Conservation (phyloP, 2,888 invertebrate species). For the Epirrita christyi region DNA sequence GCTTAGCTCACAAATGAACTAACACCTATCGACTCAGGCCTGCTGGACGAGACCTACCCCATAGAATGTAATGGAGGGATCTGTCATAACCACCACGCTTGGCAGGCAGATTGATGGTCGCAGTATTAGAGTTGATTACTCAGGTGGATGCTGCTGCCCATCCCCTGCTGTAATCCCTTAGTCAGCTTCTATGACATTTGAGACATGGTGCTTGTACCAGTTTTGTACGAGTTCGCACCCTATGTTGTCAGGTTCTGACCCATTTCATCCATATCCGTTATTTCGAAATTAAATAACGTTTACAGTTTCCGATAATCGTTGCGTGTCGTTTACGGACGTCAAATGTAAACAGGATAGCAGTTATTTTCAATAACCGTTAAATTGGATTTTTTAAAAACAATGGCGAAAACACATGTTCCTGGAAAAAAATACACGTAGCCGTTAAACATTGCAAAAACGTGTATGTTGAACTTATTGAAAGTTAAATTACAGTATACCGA, state of each 20-base stretch:
- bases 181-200: no score
- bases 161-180: no score
- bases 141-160: no score
- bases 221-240: not conserved
- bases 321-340: conserved; percentile 43
- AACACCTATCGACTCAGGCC: no score
- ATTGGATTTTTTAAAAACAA: conserved; percentile 24
- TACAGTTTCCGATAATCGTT: conserved; percentile 50
- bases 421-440: not conserved
- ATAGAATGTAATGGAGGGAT: no score
- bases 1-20: no score
- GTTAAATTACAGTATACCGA: conserved; percentile 34
- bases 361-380: conserved; percentile 25
- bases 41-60: no score
- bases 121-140: no score
- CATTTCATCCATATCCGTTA: conserved; percentile 34
- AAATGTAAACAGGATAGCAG: conserved; percentile 34
- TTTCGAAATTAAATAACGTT: conserved; percentile 50
- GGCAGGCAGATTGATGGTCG: no score
- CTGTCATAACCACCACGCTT: no score
- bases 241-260: conserved; percentile 20
- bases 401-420: conserved; percentile 7
- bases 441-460: conserved; percentile 26
- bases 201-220: not conserved
- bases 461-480: conserved; percentile 34